These are phyloP conservation scores for Paratrypauchen microcephalus DNA, from an alignment of 2,797 vertebrate genomes.

Conservation along the genomic window DNA sequence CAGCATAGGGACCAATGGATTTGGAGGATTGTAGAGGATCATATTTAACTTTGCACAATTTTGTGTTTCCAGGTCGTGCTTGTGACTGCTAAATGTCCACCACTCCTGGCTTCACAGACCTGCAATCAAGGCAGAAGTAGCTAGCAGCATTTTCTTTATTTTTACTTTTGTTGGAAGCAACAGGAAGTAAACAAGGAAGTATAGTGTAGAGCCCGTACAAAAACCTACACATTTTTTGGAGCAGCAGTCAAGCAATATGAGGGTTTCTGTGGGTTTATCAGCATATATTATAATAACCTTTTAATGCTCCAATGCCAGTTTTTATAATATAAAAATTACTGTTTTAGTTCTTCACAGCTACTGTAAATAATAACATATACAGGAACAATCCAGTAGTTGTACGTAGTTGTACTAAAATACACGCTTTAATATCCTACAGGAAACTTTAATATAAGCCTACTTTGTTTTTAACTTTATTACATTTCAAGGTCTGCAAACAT, in stretches of 20 bases:
- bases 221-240: conserved; percentile 35
- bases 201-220: conserved; percentile 36
- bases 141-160: conserved; percentile 8
- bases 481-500: conserved; percentile 9
- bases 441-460: neutral
- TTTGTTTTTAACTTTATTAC: neutral
- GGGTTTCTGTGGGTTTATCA: neutral
- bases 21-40: neutral
- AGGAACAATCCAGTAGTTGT: neutral
- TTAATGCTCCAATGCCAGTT: neutral
- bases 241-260: conserved; percentile 20
- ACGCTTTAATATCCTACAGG: neutral
- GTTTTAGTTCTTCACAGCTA: neutral
- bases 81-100: conserved; percentile 65
- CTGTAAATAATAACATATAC: neutral
- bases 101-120: conserved; percentile 27
- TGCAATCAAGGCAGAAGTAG: conserved; percentile 40
- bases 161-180: conserved; percentile 33
- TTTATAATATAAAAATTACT: neutral
- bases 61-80: conserved; percentile 54
- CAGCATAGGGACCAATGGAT: neutral
- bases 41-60: conserved; percentile 9
- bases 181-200: conserved; percentile 43
- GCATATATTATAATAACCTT: neutral
- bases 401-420: neutral